Conservation (phyloP, 2,113 vertebrate species). For the Nibea albiflora region DNA sequence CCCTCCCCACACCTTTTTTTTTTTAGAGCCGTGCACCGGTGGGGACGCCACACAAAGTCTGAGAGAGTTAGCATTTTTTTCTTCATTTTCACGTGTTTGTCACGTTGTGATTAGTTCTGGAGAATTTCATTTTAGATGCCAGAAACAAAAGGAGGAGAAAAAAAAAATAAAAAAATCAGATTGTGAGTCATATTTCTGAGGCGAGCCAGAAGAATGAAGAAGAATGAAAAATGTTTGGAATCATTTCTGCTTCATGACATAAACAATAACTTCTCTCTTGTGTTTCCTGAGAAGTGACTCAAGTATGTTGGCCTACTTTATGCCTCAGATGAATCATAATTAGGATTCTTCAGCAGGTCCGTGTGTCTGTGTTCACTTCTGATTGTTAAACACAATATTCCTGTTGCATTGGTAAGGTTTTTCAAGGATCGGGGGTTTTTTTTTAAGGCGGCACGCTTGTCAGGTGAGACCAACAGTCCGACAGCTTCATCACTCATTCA, state of each 20-base stretch:
- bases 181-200: slow-evolving; percentile 38
- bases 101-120: slow-evolving; percentile 59
- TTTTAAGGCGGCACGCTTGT: slow-evolving; percentile 52
- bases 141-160: slow-evolving; percentile 13
- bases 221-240: slow-evolving; percentile 12
- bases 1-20: background rate
- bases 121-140: slow-evolving; percentile 47
- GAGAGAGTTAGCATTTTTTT: slow-evolving; percentile 2
- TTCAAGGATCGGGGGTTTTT: slow-evolving; percentile 60
- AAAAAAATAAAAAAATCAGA: slow-evolving; percentile 21
- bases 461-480: slow-evolving; percentile 67
- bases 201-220: slow-evolving; percentile 26
- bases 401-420: slow-evolving; percentile 16
- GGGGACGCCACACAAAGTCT: background rate
- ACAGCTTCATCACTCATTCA: slow-evolving; percentile 77
- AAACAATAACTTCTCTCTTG: background rate
- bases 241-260: background rate
- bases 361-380: background rate
- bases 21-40: slow-evolving; percentile 11
- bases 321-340: background rate
- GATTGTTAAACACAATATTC: slow-evolving; percentile 28
- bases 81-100: slow-evolving; percentile 47
- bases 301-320: background rate
- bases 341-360: background rate
- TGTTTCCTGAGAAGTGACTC: background rate